A percentile compares a stretch with the other conserved stretches of the same genome.
Evolutionary conservation across 2,888 invertebrate species (phyloP).

Genomic region (Drosophila meridionalis): DNA sequence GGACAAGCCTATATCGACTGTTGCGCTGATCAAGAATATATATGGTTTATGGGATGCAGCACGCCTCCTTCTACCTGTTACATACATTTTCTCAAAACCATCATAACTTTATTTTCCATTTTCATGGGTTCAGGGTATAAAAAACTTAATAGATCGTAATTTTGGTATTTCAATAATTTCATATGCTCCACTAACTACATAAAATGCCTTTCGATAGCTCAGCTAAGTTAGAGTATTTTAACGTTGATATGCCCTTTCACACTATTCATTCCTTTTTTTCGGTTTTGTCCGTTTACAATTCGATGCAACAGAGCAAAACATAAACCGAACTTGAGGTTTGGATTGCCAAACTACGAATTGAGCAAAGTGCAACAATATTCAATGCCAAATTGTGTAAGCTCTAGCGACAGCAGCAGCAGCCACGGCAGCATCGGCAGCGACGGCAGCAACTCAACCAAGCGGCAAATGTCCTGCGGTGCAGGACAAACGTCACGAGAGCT

Average conservation of each 20-base stretch:
- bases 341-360: conserved; percentile 10
- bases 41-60: too few species aligned
- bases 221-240: background rate
- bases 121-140: too few species aligned
- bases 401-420: conserved; percentile 40
- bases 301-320: conserved; percentile 34
- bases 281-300: background rate
- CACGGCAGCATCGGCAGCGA: conserved; percentile 35
- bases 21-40: too few species aligned
- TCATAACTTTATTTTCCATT: too few species aligned
- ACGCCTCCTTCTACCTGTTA: too few species aligned
- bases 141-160: too few species aligned
- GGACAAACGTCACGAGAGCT: background rate
- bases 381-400: conserved; percentile 59
- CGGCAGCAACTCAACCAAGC: conserved; percentile 29
- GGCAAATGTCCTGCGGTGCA: conserved; percentile 58
- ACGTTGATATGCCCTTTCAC: background rate
- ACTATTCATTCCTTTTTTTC: background rate
- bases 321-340: conserved; percentile 23
- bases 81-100: too few species aligned
- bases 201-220: background rate
- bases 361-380: conserved; percentile 33
- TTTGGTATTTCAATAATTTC: too few species aligned
- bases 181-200: background rate
- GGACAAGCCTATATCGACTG: too few species aligned